Evolutionary conservation across 1,140 invertebrate species (phyloP).

Genomic region (Sogatella furcifera): DNA sequence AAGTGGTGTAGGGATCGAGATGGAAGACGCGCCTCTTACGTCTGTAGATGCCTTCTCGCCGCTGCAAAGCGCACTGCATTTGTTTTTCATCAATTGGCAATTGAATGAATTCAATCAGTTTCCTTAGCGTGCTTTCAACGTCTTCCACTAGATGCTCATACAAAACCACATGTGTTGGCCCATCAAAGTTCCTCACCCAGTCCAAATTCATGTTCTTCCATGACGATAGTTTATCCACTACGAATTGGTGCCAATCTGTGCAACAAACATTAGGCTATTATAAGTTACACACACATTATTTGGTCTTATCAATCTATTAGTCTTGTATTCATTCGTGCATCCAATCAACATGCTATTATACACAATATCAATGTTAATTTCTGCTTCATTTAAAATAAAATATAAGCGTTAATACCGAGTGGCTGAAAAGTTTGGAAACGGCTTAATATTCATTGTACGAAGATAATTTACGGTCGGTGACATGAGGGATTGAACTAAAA

Average conservation of each 20-base stretch:
- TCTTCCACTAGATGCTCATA: constrained; percentile 56
- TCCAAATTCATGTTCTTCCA: constrained; percentile 56
- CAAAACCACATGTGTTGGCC: constrained; percentile 53
- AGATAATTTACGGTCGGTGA: too few species aligned
- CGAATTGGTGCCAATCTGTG: constrained; percentile 60
- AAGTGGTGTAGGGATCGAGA: constrained; percentile 53
- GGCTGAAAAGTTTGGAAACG: too few species aligned
- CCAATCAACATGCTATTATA: too few species aligned
- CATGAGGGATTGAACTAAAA: too few species aligned
- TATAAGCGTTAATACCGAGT: too few species aligned
- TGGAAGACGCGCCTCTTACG: constrained; percentile 47
- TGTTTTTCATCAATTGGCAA: constrained; percentile 37
- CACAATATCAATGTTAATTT: too few species aligned
- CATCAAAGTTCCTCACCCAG: constrained; percentile 57
- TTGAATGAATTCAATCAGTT: constrained; percentile 49
- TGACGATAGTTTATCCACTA: constrained; percentile 46
- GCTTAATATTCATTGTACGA: too few species aligned
- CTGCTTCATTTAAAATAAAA: too few species aligned
- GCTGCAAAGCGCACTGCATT: constrained; percentile 44
- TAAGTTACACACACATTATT: not conserved
- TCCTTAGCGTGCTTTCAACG: constrained; percentile 42
- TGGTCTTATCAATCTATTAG: too few species aligned
- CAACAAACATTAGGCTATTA: not conserved
- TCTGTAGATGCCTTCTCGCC: constrained; percentile 58
- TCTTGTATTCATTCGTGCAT: too few species aligned